Conservation (phyloP, 2,797 vertebrate species). For the Otolemur crassicaudatus region DNA sequence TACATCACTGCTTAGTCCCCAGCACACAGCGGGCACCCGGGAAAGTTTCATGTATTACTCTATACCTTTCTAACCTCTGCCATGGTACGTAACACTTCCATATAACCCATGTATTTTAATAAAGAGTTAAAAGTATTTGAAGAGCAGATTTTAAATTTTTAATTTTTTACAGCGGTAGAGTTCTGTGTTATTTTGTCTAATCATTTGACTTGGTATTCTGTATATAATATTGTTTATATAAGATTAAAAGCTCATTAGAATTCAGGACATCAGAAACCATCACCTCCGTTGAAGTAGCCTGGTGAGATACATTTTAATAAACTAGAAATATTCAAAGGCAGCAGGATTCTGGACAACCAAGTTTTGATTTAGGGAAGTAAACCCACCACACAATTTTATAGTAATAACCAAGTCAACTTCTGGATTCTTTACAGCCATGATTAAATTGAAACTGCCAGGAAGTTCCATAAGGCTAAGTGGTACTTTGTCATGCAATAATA, state of each 20-base stretch:
- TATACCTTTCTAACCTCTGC: not conserved
- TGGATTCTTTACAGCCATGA: slow-evolving; percentile 57
- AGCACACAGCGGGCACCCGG: not conserved
- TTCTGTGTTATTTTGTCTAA: not conserved
- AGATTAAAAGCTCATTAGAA: not conserved
- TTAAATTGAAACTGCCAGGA: slow-evolving; percentile 67
- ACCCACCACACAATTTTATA: not conserved
- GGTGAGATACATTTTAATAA: not conserved
- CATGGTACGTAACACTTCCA: not conserved
- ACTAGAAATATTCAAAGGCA: not conserved
- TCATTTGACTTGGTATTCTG: slow-evolving; percentile 7
- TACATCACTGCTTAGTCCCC: not conserved
- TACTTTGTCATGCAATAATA: slow-evolving; percentile 70
- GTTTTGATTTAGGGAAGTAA: not conserved
- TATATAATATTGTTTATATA: not conserved
- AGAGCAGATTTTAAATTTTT: not conserved
- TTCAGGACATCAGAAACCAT: not conserved
- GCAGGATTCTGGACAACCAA: not conserved
- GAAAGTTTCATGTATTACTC: not conserved
- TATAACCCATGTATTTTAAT: not conserved
- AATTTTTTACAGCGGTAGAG: not conserved
- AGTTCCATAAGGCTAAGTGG: slow-evolving; percentile 72
- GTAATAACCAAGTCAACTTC: slow-evolving; percentile 38
- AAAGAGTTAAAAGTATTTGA: not conserved
- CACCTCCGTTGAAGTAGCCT: not conserved